phyloP scores from a whole-genome alignment of 2,797 vertebrate species.

The Parauchenoglanis punctatus region DNA sequence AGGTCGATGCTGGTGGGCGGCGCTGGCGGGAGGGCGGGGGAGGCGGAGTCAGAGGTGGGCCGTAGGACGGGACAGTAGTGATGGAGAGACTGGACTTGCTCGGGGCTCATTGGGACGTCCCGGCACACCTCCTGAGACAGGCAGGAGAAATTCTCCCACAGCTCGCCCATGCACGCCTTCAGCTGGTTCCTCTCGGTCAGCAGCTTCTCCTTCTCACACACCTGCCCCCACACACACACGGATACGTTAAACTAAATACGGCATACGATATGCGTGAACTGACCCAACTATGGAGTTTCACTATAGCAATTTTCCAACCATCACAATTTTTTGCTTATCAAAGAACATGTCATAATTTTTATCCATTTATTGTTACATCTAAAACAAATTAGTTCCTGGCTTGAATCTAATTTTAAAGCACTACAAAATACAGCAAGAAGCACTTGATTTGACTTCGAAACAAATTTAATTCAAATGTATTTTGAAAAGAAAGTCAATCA shows the following conservation, averaged over 20 bases:
- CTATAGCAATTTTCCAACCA: too few species aligned
- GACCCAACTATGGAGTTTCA: neutral
- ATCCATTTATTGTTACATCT: neutral
- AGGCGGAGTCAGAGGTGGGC: constrained; percentile 71
- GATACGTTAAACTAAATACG: neutral
- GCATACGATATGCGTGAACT: neutral
- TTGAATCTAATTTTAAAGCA: neutral
- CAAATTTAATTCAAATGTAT: neutral
- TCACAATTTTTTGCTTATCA: too few species aligned
- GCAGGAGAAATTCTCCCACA: constrained; percentile 98
- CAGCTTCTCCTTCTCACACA: constrained; percentile 96
- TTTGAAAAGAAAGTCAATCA: too few species aligned
- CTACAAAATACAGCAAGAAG: neutral
- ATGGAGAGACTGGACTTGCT: constrained; percentile 95
- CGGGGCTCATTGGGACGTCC: constrained; percentile 92
- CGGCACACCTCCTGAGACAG: constrained; percentile 96
- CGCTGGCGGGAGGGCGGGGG: constrained; percentile 63
- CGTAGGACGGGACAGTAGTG: constrained; percentile 93
- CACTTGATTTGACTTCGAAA: neutral
- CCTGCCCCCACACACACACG: constrained; percentile 69
- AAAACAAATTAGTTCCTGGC: neutral
- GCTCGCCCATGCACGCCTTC: constrained; percentile 97
- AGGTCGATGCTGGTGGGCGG: constrained; percentile 85
- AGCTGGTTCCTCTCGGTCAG: constrained; percentile 96
- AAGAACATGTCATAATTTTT: neutral